Conservation (phyloP, 2,888 invertebrate genomes). For the Dryobota labecula region DNA sequence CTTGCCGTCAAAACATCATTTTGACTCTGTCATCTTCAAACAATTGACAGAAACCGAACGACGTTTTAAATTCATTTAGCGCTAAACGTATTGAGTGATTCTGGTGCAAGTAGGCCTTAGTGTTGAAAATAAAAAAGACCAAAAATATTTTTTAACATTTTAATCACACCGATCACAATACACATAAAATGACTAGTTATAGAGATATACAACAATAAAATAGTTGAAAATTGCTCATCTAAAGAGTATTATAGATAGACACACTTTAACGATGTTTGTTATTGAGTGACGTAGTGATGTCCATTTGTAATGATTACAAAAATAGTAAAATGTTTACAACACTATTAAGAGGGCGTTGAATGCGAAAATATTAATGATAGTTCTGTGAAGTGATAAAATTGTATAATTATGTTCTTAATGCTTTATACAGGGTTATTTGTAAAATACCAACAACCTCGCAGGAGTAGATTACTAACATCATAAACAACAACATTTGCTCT, state of each 20-base stretch:
- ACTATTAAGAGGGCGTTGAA: neutral
- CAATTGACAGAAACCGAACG: neutral
- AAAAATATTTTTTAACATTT: slow-evolving; percentile 54
- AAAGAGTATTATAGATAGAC: slow-evolving; percentile 72
- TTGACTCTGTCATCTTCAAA: neutral
- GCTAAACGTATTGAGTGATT: neutral
- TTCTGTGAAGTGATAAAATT: too few relatives aligned
- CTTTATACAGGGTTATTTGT: too few relatives aligned
- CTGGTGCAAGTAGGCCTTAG: neutral
- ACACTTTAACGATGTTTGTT: slow-evolving; percentile 9
- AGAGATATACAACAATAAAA: slow-evolving; percentile 66
- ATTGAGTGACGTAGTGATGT: slow-evolving; percentile 21
- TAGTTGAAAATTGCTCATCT: slow-evolving; percentile 70
- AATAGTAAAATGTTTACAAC: neutral
- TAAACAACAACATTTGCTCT: too few relatives aligned
- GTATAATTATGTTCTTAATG: neutral
- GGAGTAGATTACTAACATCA: too few relatives aligned
- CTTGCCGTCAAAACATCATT: too few relatives aligned
- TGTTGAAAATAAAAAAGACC: slow-evolving; percentile 31
- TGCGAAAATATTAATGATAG: neutral
- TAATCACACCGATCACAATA: slow-evolving; percentile 78
- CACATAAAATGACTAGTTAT: slow-evolving; percentile 79
- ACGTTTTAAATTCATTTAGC: neutral
- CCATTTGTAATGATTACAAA: neutral
- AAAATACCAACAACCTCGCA: too few relatives aligned